phyloP scores from a whole-genome alignment of 2,888 invertebrate genomes.

The Apeira syringaria region DNA sequence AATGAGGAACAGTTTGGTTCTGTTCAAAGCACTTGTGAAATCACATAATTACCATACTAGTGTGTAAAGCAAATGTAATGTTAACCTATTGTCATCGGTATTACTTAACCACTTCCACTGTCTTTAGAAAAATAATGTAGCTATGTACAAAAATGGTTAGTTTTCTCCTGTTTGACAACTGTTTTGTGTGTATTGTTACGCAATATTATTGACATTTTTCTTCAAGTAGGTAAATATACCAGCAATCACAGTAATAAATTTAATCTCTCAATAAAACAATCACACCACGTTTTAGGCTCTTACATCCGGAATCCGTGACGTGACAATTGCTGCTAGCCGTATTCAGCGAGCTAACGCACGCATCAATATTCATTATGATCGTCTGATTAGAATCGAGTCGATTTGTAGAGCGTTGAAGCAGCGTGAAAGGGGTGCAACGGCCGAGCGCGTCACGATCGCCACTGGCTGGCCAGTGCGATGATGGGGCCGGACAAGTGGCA shows the following conservation, averaged over 20 bases:
- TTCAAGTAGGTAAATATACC: no score
- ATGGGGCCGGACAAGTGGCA: constrained; percentile 55
- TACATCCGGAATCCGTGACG: constrained; percentile 50
- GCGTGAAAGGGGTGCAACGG: constrained; percentile 81
- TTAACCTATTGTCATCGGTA: constrained; percentile 30
- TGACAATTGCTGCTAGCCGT: constrained; percentile 38
- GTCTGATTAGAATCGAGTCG: constrained; percentile 64
- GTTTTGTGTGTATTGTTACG: background rate
- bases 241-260: no score
- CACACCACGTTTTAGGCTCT: constrained; percentile 20
- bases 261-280: background rate
- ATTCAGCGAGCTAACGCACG: constrained; percentile 39
- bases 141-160: constrained; percentile 17
- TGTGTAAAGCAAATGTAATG: constrained; percentile 26
- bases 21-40: constrained; percentile 22
- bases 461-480: constrained; percentile 35
- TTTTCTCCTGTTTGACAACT: constrained; percentile 22
- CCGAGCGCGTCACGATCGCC: constrained; percentile 58
- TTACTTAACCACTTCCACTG: constrained; percentile 27
- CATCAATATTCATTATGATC: constrained; percentile 65
- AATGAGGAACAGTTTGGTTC: constrained; percentile 28
- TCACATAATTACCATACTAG: constrained; percentile 28
- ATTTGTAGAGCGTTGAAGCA: constrained; percentile 78
- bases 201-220: no score
- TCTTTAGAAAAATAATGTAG: constrained; percentile 27